Base-by-base conservation (phyloP, 2,797 vertebrate genomes). In the Botia almorhae region DNA sequence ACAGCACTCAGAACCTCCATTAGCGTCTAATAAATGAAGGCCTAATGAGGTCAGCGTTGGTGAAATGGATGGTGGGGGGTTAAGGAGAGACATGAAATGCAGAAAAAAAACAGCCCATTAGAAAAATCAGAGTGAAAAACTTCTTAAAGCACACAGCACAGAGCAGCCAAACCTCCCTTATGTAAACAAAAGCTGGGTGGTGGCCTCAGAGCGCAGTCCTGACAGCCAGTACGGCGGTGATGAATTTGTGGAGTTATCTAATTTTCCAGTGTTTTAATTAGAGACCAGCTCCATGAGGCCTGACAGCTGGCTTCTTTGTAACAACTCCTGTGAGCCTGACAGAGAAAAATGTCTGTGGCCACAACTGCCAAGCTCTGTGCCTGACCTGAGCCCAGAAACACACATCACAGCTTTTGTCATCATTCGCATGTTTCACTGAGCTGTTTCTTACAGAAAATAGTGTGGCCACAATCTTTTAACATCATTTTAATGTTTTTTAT, bases 221-320 rank as follows among this genome's bases (percentile, higher is more conserved):
- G 96, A 96, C 95, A 95, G 95, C 95, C 93, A 90, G 93, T 89
- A 92, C 95, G 90, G 95, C 95, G 91, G 95, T 97, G 96, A 98
- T 98, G 95, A 94, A 98, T 98, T 93, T 96, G 93, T 93, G 92
- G 95, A 97, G 96, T 97, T 98, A 98, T 99, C 97, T 98, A 95
- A 97, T 97, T 98, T 98, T 98, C 98, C 97, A 98, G 96, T 97
- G 97, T 97, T 98, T 98, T 97, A 98, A 98, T 98, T 97, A 98
- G 96, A 96, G 94, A 94, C 96, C 94, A 91, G 94, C 95, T 90
- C 94, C 91, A 89, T 95, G 96, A 98, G 95, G 92, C 94, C 93
- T 94, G 85, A 91, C 98, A 98, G 97, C 98, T 98, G 98, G 95
- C 91, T 93, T 90, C 93, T 95, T 93, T 95, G 96, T 95, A 95